phyloP scores from a whole-genome alignment of 37 sponge, comb jelly and placozoan species.

The Hexactinellida sp. region DNA sequence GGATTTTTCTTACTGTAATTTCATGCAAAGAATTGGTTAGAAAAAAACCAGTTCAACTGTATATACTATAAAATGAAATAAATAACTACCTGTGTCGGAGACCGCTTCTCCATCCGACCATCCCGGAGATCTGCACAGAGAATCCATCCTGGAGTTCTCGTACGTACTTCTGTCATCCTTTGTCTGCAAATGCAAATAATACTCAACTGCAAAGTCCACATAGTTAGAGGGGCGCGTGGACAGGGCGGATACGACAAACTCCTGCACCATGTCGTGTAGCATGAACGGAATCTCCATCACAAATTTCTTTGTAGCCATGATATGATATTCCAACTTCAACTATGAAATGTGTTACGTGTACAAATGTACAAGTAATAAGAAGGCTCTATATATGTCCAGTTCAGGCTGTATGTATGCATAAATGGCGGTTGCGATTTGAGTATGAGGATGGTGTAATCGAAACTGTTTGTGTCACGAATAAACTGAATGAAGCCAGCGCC shows the following conservation, averaged over 20 bases:
- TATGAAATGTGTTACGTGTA: not conserved
- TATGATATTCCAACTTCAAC: not conserved
- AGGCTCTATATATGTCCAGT: not conserved
- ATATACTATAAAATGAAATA: no score
- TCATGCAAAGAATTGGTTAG: no score
- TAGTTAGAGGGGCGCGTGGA: not conserved
- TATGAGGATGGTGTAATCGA: slow-evolving; percentile 11
- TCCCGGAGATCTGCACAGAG: not conserved
- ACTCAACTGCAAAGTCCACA: slow-evolving; percentile 6
- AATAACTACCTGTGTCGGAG: not conserved
- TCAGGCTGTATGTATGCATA: not conserved
- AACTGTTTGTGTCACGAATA: not conserved
- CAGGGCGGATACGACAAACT: not conserved
- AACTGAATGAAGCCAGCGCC: not conserved
- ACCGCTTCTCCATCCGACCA: not conserved
- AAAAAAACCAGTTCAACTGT: no score
- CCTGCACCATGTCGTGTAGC: not conserved
- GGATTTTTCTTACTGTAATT: no score
- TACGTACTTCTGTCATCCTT: not conserved
- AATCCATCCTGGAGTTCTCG: not conserved
- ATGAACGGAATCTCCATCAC: not conserved
- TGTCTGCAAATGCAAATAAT: not conserved
- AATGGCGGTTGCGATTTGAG: not conserved
- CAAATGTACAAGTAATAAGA: not conserved
- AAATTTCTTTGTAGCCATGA: not conserved